Percentiles rank a stretch among this genome's conserved stretches.
Evolutionary conservation across 2,797 vertebrate species (phyloP).

Genomic region (Psittacula derbiana): DNA sequence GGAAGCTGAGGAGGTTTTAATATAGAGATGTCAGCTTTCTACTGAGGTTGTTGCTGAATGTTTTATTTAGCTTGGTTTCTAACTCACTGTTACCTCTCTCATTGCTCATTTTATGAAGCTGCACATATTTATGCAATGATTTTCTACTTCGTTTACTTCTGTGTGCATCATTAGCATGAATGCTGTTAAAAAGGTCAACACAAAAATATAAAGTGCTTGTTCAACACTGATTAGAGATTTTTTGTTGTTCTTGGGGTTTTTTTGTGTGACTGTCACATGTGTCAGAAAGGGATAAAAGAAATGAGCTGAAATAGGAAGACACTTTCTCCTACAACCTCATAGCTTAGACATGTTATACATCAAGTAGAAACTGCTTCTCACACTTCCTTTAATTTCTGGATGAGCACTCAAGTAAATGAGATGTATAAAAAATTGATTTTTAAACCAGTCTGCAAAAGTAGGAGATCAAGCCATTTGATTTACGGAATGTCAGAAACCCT

Average conservation of each 20-base stretch:
- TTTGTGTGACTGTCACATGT: neutral
- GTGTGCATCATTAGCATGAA: neutral
- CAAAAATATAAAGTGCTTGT: neutral
- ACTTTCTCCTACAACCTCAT: neutral
- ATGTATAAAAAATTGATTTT: neutral
- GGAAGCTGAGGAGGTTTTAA: neutral
- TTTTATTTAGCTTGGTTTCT: neutral
- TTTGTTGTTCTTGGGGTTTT: neutral
- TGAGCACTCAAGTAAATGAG: neutral
- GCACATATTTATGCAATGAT: neutral
- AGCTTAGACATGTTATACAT: neutral
- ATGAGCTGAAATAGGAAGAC: neutral
- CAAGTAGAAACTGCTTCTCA: neutral
- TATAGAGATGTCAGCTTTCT: neutral
- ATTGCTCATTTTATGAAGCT: neutral
- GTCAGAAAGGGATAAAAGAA: neutral
- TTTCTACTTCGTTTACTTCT: conserved; percentile 28
- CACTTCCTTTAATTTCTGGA: neutral
- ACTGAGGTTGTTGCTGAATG: neutral
- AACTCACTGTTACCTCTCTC: neutral
- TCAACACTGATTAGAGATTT: neutral
- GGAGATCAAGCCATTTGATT: neutral
- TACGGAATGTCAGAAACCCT: neutral
- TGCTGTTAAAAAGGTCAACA: neutral
- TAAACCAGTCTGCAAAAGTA: neutral